These are phyloP conservation scores for Ciconia maguari DNA, from an alignment of 2,113 vertebrate genomes.

Conservation along the genomic window DNA sequence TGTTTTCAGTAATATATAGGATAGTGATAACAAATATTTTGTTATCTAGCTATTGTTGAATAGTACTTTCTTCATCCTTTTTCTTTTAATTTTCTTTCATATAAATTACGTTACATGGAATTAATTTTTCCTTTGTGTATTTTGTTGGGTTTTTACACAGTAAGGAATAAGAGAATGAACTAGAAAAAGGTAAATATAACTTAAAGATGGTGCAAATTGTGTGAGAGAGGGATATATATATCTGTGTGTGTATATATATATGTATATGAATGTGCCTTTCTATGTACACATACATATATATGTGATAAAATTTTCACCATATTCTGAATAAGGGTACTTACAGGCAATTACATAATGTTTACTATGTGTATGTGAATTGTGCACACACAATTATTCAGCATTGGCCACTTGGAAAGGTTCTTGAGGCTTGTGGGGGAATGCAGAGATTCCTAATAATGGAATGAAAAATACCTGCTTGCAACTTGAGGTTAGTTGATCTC, in stretches of 20 bases:
- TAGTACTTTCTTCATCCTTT: neutral
- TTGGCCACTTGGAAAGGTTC: neutral
- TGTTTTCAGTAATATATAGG: neutral
- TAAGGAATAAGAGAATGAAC: neutral
- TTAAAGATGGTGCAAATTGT: neutral
- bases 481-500: neutral
- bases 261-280: neutral
- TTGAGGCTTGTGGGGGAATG: neutral
- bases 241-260: accelerated
- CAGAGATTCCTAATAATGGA: neutral
- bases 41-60: neutral
- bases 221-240: neutral
- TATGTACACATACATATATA: neutral
- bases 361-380: neutral
- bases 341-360: neutral
- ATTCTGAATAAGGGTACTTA: neutral
- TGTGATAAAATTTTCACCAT: neutral
- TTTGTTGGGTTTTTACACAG: neutral
- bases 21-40: neutral
- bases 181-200: neutral
- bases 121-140: neutral
- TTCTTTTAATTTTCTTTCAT: neutral
- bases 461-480: neutral
- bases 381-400: neutral
- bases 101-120: neutral